A percentile compares a stretch with the other conserved stretches of the same genome.
These are phyloP conservation scores for Galemys pyrenaicus DNA, from an alignment of 2,113 vertebrate species.

Conservation along the genomic window DNA sequence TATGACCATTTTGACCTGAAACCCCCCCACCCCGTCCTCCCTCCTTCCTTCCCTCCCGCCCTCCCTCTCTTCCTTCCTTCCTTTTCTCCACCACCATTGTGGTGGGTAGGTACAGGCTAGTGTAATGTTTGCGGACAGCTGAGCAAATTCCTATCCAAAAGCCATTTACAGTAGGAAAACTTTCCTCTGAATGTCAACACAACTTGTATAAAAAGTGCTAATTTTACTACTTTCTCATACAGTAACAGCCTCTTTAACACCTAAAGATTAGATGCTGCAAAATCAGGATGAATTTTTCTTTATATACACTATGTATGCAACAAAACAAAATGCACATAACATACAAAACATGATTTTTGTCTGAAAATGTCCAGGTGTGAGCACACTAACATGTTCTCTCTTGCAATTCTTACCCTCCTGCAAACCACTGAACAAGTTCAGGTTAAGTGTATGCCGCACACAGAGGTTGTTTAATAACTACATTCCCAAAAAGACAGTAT, in stretches of 20 bases:
- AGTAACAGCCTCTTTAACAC: constrained; percentile 18
- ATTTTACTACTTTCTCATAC: constrained; percentile 37
- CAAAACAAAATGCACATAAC: constrained; percentile 7
- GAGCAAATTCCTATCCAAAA: constrained; percentile 23
- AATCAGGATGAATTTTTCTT: neutral
- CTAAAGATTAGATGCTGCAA: constrained; percentile 20
- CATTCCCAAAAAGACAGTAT: neutral
- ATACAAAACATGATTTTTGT: neutral
- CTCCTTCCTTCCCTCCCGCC: too few species aligned
- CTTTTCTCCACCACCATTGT: constrained; percentile 9
- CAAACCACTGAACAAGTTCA: neutral
- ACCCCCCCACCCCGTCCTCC: too few species aligned
- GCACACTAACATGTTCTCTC: neutral
- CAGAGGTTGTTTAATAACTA: neutral
- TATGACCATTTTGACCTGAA: neutral
- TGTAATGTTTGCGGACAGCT: neutral
- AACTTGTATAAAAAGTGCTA: constrained; percentile 23
- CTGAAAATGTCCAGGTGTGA: neutral
- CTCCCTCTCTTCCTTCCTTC: neutral
- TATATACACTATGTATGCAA: constrained; percentile 14
- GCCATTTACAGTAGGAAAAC: neutral
- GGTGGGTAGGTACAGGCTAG: constrained; percentile 9
- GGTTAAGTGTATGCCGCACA: neutral
- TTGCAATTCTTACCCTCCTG: neutral
- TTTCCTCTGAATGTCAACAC: constrained; percentile 37